Base-by-base conservation (phyloP, 2,888 invertebrate genomes). In the Phortica magna region DNA sequence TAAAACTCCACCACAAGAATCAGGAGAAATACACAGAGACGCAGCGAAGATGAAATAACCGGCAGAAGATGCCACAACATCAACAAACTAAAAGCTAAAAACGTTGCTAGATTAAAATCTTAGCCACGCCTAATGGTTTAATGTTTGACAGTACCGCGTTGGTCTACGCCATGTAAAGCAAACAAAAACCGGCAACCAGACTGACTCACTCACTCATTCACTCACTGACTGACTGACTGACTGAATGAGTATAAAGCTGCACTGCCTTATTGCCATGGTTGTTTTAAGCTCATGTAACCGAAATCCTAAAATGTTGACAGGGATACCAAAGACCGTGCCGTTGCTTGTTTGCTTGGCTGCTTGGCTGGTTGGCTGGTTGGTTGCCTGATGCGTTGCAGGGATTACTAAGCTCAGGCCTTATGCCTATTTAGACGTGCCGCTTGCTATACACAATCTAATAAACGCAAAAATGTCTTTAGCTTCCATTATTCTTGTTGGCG, bases 361-460 rank as follows among this genome's bases (percentile, higher is more conserved):
- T 9, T 14, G 48, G 10, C 6, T 48, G 39, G 22, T 31, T 14
- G 14, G 42, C 6, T 31, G 31, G 2, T 39, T 39, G 22, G 6
- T 39, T 22, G 39, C 22, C 31, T 31, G 65, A 12, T 14, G 22
- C 22, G 7, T 65, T 31, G 22, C 22, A 7, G 82, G 81, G 82
- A 76, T 76, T 76, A 31, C 71, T 0, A 19, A 64, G 71, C 5
- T 53, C 12, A 53, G 43, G 68, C 22, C 59, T 41, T 57, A 22
- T 75, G 70, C 78, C 76, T 82, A 82, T 85, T 79, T 83, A 77
- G 6, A 12, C 65, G 39, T 31, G 17, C 22, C 22, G 19, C 81
- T 48, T 14, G 14, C 48, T 48, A 42, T n/a, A 42, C 39, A 42
- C 67, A 42, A 67, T 64, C 67, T 17, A 67, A 67, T 67, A 67